Percentiles rank a stretch among this genome's conserved stretches.
These are phyloP conservation scores for Caenorhabditis auriculariae DNA, from an alignment of 2,888 invertebrate genomes.

Conservation along the genomic window DNA sequence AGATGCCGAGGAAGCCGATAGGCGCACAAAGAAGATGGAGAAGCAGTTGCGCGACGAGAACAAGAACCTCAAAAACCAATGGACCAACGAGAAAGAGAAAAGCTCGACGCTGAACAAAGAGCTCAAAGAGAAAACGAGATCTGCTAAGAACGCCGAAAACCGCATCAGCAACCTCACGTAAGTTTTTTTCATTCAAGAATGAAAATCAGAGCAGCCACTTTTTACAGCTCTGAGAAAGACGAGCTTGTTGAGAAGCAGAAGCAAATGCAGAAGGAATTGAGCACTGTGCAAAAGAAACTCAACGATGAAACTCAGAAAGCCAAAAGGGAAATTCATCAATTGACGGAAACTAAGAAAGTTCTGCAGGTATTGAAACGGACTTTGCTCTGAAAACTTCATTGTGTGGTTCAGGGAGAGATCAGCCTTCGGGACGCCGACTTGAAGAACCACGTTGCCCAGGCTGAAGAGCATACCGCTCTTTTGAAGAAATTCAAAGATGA, in stretches of 20 bases:
- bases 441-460: slow-evolving; percentile 34
- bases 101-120: slow-evolving; percentile 23
- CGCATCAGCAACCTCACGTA: slow-evolving; percentile 1
- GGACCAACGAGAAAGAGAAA: slow-evolving; percentile 20
- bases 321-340: slow-evolving; percentile 8
- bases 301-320: slow-evolving; percentile 26
- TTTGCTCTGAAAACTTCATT: neutral
- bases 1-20: slow-evolving; percentile 9
- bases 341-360: slow-evolving; percentile 7
- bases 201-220: neutral
- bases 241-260: slow-evolving; percentile 40
- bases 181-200: neutral
- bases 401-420: slow-evolving; percentile 36
- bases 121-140: slow-evolving; percentile 33
- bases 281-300: slow-evolving; percentile 29
- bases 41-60: slow-evolving; percentile 23
- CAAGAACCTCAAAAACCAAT: slow-evolving; percentile 15
- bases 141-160: slow-evolving; percentile 56
- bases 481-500: slow-evolving; percentile 40
- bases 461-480: slow-evolving; percentile 44
- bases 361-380: slow-evolving; percentile 7
- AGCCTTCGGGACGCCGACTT: slow-evolving; percentile 32
- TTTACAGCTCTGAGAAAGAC: slow-evolving; percentile 29
- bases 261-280: slow-evolving; percentile 29
- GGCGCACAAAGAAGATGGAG: slow-evolving; percentile 22